These are phyloP conservation scores for Metallyticus violacea DNA, from an alignment of 2,888 invertebrate genomes.

Conservation along the genomic window DNA sequence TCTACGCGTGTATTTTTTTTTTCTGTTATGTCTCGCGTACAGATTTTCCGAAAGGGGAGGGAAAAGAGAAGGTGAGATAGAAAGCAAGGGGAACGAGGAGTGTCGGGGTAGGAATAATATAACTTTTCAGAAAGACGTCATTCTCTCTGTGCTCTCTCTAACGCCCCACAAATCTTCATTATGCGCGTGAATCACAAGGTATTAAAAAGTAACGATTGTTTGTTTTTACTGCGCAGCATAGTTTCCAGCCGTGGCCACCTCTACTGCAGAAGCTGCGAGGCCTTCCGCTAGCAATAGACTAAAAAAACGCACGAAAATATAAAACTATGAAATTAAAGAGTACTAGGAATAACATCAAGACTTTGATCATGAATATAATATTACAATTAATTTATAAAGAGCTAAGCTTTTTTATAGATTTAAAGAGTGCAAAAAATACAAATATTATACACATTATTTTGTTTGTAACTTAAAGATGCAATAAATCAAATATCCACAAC, in stretches of 20 bases:
- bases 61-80: not conserved
- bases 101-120: not conserved
- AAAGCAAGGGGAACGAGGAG: not conserved
- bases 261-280: not conserved
- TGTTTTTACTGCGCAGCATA: constrained; percentile 5
- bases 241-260: not conserved
- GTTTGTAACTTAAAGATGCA: too few species aligned
- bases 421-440: too few species aligned
- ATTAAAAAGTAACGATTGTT: constrained; percentile 30
- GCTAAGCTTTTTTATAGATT: too few species aligned
- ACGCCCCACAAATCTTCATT: constrained; percentile 30
- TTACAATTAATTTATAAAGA: too few species aligned
- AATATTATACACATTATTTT: too few species aligned
- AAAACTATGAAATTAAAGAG: too few species aligned
- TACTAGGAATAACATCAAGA: too few species aligned
- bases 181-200: constrained; percentile 29
- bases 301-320: too few species aligned
- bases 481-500: too few species aligned
- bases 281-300: too few species aligned
- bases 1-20: not conserved
- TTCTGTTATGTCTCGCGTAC: constrained; percentile 16
- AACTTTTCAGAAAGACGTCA: constrained; percentile 21
- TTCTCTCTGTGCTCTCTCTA: constrained; percentile 17
- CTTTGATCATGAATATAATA: too few species aligned
- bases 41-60: constrained; percentile 2